Evolutionary conservation across 2,888 invertebrate species (phyloP), one percentile per base, ranked within the genome.

Genomic region (Dynastes maya): DNA sequence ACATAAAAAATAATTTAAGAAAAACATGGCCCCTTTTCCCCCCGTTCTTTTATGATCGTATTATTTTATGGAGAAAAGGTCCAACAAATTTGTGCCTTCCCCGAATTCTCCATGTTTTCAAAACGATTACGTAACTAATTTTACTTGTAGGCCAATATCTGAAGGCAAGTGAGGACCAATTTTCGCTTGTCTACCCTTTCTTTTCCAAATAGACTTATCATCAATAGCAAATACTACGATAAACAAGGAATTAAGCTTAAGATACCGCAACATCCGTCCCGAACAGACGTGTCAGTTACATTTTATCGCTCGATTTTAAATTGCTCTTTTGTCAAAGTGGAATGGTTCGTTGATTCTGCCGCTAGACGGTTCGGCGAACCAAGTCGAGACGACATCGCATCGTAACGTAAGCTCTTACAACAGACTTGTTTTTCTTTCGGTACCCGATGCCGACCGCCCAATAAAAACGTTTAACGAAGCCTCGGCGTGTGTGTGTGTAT

Each of bases 151-250:
- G 22, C 22, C 22, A 22, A 22, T 22, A 22, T 22, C 22, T 22
- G 22, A 22, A 22, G 22, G 22, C 22, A 22, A 22, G 22, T 1
- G 22, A 22, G 22, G 22, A 22, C 22, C 4, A 37, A 37, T 5
- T 37, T 37, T 37, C 5, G 32, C 2, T 1, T 37, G 32, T 37
- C 32, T 37, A 37, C 32, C 32, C 22, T 22, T 45, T 8, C 1
- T 8, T 45, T 11, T 45, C 8, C 0, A 45, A 11, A 11, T 45
- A 79, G 83, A 82, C 82, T 84, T 84, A 80, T 76, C 79, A 45
- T 45, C 45, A 45, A 45, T 45, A 77, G 80, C 78, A 80, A 82
- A 82, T 80, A 82, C 80, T 76, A 64, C 76, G 45, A 45, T 45
- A 11, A 45, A 8, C 45, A 45, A 45, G 45, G 79, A 77, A 77